Evolutionary conservation across 2,797 vertebrate species (phyloP).

Genomic region (Telmatherina bonti): DNA sequence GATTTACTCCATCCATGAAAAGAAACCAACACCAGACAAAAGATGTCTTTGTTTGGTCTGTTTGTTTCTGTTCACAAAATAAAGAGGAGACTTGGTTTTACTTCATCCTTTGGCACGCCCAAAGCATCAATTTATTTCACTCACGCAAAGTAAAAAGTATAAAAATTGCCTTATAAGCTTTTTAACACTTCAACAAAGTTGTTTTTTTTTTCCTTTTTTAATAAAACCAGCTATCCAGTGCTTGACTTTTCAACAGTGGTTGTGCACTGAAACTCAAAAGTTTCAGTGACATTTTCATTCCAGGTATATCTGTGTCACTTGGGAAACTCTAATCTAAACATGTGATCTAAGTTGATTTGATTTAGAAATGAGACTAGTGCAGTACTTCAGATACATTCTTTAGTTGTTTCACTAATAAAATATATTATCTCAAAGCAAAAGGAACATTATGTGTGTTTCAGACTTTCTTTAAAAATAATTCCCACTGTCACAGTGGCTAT

Average conservation of each 20-base stretch:
- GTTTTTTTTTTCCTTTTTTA: not conserved
- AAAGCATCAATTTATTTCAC: slow-evolving; percentile 62
- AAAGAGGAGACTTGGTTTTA: not conserved
- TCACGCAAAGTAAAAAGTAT: slow-evolving; percentile 54
- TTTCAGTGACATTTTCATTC: not conserved
- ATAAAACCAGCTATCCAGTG: not conserved
- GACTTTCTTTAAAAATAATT: not conserved
- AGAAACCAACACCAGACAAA: not conserved
- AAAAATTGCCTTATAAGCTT: slow-evolving; percentile 45
- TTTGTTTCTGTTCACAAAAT: not conserved
- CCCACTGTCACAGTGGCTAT: slow-evolving; percentile 1
- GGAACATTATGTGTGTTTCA: slow-evolving; percentile 2
- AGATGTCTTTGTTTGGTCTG: no score
- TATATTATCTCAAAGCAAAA: not conserved
- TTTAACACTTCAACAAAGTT: not conserved
- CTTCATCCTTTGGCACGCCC: slow-evolving; percentile 48
- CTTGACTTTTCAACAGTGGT: slow-evolving; percentile 15
- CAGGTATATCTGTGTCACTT: not conserved
- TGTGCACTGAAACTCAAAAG: not conserved
- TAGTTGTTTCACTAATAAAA: slow-evolving; percentile 3
- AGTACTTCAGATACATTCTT: not conserved
- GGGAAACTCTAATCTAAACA: not conserved
- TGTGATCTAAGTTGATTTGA: not conserved
- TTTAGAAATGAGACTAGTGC: not conserved
- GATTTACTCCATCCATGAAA: not conserved